Percentiles rank a stretch among this genome's conserved stretches.
Evolutionary conservation across 2,888 invertebrate species (phyloP).

Genomic region (Drosophila formosana): DNA sequence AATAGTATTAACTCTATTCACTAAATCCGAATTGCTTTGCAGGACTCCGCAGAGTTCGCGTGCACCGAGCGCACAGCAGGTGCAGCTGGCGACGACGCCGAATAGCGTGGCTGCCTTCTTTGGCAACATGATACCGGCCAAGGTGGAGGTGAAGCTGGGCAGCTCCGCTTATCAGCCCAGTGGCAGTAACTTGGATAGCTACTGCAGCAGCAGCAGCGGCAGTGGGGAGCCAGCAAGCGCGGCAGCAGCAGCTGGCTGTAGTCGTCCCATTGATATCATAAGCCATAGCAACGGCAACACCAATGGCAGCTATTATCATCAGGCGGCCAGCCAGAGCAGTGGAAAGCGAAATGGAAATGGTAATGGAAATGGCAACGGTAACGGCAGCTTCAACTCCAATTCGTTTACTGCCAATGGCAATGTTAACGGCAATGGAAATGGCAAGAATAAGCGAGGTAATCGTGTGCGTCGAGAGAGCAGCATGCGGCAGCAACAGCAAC

Average conservation of each 20-base stretch:
- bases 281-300: constrained; percentile 38
- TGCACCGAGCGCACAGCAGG: constrained; percentile 57
- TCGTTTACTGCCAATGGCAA: constrained; percentile 37
- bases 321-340: constrained; percentile 75
- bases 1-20: not conserved
- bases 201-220: constrained; percentile 64
- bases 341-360: constrained; percentile 42
- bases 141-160: constrained; percentile 83
- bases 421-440: constrained; percentile 52
- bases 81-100: constrained; percentile 57
- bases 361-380: constrained; percentile 41
- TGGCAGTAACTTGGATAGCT: constrained; percentile 58
- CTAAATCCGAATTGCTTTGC: not conserved
- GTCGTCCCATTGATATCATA: constrained; percentile 83
- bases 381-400: constrained; percentile 35
- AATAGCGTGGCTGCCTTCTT: constrained; percentile 82
- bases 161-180: constrained; percentile 31
- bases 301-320: constrained; percentile 47
- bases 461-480: constrained; percentile 81
- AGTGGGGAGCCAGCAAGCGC: constrained; percentile 40
- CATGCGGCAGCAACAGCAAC: constrained; percentile 77
- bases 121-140: constrained; percentile 84
- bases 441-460: constrained; percentile 65
- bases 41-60: constrained; percentile 76
- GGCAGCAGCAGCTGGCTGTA: constrained; percentile 50